Evolutionary conservation across 2,113 vertebrate genomes (phyloP), one percentile per base, ranked within the genome.

Genomic region (Anhinga rufa): DNA sequence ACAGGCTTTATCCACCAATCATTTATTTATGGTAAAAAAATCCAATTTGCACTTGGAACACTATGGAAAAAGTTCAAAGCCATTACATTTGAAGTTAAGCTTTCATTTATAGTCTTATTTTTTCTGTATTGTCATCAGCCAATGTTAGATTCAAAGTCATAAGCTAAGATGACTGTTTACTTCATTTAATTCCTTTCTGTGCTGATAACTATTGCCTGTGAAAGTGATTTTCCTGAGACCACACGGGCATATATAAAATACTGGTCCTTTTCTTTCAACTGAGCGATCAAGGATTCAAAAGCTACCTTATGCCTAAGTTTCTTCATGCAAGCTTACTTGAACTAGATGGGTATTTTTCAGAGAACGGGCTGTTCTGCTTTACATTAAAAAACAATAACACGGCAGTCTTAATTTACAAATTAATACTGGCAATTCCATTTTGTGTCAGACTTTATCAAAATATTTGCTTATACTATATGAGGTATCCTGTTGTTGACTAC

Each of bases 241-340:
- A 36, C 10, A 31, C 21, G 64, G 69, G 16, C 15, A 9, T 52
- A 4, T 44, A 26, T 65, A 60, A 93, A 95, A 84, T 58, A 44
- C 22, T n/a, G 6, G 8, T 55, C 36, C 44, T 77, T 88, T 74
- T 71, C 46, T 75, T 89, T 80, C 51, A 95, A 51, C 38, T 62
- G 74, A 96, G 60, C 0, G 0, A 36, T 80, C 29, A 85, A 64
- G 46, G 49, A 68, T 49, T 72, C 79, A 55, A 82, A 92, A 80
- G 25, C 74, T 79, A 40, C 88, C 49, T 74, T 90, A 12, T 80
- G 84, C 77, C 25, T 88, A 98, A 96, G 79, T 97, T 98, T 94
- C 95, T 90, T 81, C 98, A 98, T 96, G 93, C 96, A 52, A 98
- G 98, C 85, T 98, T 98, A 60, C 55, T 98, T 81, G 97, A 98